Conservation (phyloP, 53 echinoderm and acorn worm species). For the Apostichopus leukothele region DNA sequence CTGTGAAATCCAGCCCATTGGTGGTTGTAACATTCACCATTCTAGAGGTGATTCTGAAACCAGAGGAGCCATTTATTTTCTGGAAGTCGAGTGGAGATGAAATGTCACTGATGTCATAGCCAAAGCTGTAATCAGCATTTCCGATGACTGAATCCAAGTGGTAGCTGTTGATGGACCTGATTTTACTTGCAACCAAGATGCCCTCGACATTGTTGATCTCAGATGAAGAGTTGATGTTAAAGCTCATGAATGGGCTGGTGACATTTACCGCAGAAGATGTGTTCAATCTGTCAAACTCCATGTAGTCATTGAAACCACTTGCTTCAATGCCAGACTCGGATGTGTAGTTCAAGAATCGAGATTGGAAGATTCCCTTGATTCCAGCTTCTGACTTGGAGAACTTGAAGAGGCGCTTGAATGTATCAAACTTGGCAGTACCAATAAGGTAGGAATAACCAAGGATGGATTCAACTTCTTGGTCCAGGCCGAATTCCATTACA, state of each 20-base stretch:
- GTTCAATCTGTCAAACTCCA: constrained; percentile 67
- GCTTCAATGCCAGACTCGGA: constrained; percentile 13
- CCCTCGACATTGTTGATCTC: constrained; percentile 12
- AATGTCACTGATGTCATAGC: constrained; percentile 34
- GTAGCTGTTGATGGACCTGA: constrained; percentile 33
- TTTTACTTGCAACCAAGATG: neutral
- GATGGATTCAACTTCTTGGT: constrained; percentile 8
- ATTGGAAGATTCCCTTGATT: constrained; percentile 40
- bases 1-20: constrained; percentile 62
- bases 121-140: constrained; percentile 57
- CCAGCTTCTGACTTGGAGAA: constrained; percentile 46
- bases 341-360: constrained; percentile 51
- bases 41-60: constrained; percentile 49
- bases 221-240: constrained; percentile 51
- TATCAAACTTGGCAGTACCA: constrained; percentile 45
- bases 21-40: constrained; percentile 71
- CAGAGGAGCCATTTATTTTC: constrained; percentile 47
- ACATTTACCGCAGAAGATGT: constrained; percentile 49
- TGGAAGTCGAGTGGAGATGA: constrained; percentile 45
- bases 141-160: constrained; percentile 65
- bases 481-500: constrained; percentile 27
- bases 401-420: constrained; percentile 58
- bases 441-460: neutral
- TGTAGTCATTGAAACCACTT: constrained; percentile 39
- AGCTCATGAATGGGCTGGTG: constrained; percentile 58